Percentiles rank a stretch among this genome's conserved stretches.
These are phyloP conservation scores for Pteropus alecto DNA, from an alignment of 2,113 vertebrate species.

Conservation along the genomic window DNA sequence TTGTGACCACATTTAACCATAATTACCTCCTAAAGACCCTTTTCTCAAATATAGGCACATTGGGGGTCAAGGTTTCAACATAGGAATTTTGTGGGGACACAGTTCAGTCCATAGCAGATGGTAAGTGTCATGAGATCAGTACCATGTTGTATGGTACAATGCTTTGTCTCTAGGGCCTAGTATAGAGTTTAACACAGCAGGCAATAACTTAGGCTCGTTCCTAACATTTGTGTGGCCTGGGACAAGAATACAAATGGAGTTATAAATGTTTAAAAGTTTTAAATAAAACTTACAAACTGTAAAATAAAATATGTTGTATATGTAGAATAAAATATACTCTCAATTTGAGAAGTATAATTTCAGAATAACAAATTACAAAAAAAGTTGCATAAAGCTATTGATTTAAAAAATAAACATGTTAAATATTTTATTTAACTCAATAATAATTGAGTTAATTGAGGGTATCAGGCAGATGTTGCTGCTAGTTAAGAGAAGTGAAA, in stretches of 20 bases:
- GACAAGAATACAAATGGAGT: neutral
- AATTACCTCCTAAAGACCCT: conserved; percentile 26
- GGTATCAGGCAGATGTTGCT: neutral
- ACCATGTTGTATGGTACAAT: neutral
- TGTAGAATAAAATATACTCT: neutral
- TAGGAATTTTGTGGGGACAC: neutral
- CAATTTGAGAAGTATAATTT: neutral
- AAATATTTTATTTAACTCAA: conserved; percentile 16
- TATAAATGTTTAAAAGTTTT: conserved; percentile 2
- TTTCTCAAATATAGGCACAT: neutral
- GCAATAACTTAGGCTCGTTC: neutral
- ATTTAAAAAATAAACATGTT: neutral
- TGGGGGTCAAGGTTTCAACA: neutral
- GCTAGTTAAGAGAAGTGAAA: neutral
- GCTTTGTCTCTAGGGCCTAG: neutral
- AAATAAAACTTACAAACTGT: neutral
- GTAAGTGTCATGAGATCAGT: neutral
- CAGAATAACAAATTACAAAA: neutral
- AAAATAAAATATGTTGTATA: neutral
- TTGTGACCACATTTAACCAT: neutral
- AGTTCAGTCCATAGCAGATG: neutral
- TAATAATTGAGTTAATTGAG: neutral
- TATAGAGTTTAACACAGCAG: neutral
- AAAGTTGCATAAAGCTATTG: neutral
- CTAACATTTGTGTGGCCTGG: neutral